phyloP scores from a whole-genome alignment of 2,797 vertebrate genomes.

The Thunnus albacares region DNA sequence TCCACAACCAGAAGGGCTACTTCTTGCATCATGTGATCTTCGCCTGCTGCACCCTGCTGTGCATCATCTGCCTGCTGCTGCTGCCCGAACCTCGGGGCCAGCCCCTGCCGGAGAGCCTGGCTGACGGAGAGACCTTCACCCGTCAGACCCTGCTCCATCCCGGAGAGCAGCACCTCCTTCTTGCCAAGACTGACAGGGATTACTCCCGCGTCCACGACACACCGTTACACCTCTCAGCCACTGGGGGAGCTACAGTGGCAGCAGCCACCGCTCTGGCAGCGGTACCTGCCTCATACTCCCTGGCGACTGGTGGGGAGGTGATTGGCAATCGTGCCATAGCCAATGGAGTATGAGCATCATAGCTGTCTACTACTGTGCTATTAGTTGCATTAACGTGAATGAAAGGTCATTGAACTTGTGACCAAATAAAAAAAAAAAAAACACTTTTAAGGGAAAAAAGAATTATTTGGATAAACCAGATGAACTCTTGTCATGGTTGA shows the following conservation, averaged over 20 bases:
- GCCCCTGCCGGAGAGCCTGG: slow-evolving; percentile 94
- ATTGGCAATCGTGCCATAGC: slow-evolving; percentile 87
- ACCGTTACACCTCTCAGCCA: slow-evolving; percentile 81
- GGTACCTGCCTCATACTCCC: slow-evolving; percentile 82
- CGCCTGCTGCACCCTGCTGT: slow-evolving; percentile 96
- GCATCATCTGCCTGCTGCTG: slow-evolving; percentile 97
- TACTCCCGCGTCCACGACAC: slow-evolving; percentile 94
- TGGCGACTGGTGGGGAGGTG: slow-evolving; percentile 82
- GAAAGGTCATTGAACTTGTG: slow-evolving; percentile 28
- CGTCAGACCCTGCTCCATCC: slow-evolving; percentile 92
- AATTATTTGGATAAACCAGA: slow-evolving; percentile 55
- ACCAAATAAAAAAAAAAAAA: neutral
- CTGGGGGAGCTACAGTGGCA: slow-evolving; percentile 85
- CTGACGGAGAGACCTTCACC: slow-evolving; percentile 94
- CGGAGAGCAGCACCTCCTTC: slow-evolving; percentile 92
- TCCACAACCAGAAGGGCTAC: slow-evolving; percentile 98
- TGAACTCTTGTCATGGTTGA: slow-evolving; percentile 48
- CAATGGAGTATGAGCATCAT: slow-evolving; percentile 90
- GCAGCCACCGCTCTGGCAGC: slow-evolving; percentile 90
- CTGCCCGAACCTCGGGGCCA: slow-evolving; percentile 94
- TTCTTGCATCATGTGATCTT: slow-evolving; percentile 98
- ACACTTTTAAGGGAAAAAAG: slow-evolving; percentile 37
- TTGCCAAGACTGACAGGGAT: slow-evolving; percentile 93
- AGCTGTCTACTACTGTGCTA: slow-evolving; percentile 68
- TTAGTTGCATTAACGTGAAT: slow-evolving; percentile 40